These are phyloP conservation scores for Chionoecetes opilio DNA, from an alignment of 1,140 invertebrate species.

Conservation along the genomic window DNA sequence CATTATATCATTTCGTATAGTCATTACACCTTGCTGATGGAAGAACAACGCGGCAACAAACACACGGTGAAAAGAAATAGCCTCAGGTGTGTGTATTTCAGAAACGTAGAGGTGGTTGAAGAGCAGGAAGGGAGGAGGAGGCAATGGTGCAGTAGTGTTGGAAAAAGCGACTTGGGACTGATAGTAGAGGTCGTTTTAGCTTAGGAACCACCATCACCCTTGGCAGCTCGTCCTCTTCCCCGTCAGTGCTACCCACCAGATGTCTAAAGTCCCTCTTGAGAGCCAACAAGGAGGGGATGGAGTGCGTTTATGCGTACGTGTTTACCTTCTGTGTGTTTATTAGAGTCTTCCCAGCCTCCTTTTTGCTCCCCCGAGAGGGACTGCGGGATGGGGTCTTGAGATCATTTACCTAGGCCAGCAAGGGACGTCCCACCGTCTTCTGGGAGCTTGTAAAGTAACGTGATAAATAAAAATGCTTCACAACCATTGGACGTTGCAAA, in stretches of 20 bases:
- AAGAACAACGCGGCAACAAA: background rate
- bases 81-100: background rate
- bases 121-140: background rate
- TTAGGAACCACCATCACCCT: background rate
- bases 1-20: background rate
- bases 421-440: background rate
- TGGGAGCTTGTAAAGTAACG: constrained; percentile 27
- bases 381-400: background rate
- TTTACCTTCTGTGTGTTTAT: constrained; percentile 19
- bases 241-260: constrained; percentile 2
- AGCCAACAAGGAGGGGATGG: background rate
- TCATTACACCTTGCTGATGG: background rate
- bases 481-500: constrained; percentile 36
- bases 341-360: background rate
- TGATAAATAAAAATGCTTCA: constrained; percentile 21
- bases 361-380: background rate
- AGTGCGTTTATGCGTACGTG: constrained; percentile 17
- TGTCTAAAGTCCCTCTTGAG: constrained; percentile 13
- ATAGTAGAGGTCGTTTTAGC: background rate
- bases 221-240: background rate
- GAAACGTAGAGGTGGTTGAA: background rate
- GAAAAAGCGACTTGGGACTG: background rate
- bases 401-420: background rate
- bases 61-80: background rate
- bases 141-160: background rate